Percentiles rank a stretch among this genome's conserved stretches.
These are phyloP conservation scores for mouse (Mus musculus) DNA, from an alignment of 2,113 vertebrate species.

Conservation along the genomic window DNA sequence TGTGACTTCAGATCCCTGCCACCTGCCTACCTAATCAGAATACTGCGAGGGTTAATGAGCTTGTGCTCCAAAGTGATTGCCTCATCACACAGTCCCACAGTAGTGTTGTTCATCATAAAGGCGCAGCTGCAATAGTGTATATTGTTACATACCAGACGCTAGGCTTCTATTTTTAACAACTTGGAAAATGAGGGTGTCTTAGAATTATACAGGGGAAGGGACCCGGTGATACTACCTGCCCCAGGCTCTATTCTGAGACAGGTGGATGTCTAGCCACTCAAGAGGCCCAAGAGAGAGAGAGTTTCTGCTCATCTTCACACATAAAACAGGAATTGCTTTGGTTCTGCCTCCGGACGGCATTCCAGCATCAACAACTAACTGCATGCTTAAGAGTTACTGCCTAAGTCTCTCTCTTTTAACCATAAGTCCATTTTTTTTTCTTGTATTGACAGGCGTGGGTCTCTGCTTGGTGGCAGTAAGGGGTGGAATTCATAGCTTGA, in stretches of 20 bases:
- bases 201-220: slow-evolving; percentile 75
- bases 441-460: neutral
- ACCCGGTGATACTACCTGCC: neutral
- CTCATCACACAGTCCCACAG: slow-evolving; percentile 81
- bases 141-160: slow-evolving; percentile 82
- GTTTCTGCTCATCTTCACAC: neutral
- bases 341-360: neutral
- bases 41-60: slow-evolving; percentile 81
- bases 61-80: slow-evolving; percentile 79
- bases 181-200: slow-evolving; percentile 76
- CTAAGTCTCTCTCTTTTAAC: slow-evolving; percentile 8
- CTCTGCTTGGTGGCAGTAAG: neutral
- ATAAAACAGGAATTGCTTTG: neutral
- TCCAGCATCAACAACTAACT: neutral
- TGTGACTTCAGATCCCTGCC: slow-evolving; percentile 76
- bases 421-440: neutral
- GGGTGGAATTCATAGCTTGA: neutral
- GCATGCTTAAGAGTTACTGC: neutral
- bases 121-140: slow-evolving; percentile 82
- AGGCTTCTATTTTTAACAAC: slow-evolving; percentile 80
- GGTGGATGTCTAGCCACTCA: neutral
- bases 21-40: slow-evolving; percentile 84
- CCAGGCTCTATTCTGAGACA: slow-evolving; percentile 21
- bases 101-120: slow-evolving; percentile 82
- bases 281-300: neutral